phyloP scores from a whole-genome alignment of 1,140 invertebrate genomes.

The Aphelenchoides fujianensis region DNA sequence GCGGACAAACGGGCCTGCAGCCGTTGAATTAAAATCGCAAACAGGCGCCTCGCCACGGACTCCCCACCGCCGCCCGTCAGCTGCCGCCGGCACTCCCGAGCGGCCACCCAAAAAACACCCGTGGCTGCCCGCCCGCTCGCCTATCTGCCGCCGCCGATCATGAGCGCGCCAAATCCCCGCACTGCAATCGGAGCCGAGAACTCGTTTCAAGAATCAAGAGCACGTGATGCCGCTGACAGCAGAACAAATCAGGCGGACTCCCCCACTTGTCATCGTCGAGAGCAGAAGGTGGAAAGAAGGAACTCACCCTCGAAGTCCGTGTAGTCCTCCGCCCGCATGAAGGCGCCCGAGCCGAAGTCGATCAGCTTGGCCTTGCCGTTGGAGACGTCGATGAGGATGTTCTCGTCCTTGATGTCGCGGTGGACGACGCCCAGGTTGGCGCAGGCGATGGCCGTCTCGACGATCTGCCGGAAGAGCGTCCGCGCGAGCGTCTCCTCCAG shows the following conservation, averaged over 20 bases:
- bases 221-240: background rate
- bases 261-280: too few relatives aligned
- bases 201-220: background rate
- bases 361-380: conserved; percentile 68
- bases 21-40: background rate
- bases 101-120: background rate
- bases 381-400: conserved; percentile 70
- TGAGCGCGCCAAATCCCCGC: background rate
- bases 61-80: background rate
- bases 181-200: background rate
- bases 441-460: conserved; percentile 66
- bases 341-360: conserved; percentile 72
- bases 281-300: conserved; percentile 14
- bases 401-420: conserved; percentile 73
- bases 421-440: conserved; percentile 68
- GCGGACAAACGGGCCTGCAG: background rate
- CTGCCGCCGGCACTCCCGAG: background rate
- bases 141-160: background rate
- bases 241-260: too few relatives aligned
- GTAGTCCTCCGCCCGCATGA: conserved; percentile 68
- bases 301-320: conserved; percentile 72
- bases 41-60: background rate
- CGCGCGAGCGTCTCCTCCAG: conserved; percentile 68
- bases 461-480: conserved; percentile 64
- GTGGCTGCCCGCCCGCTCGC: too few relatives aligned